These are phyloP conservation scores for Actias luna DNA, from an alignment of 2,888 invertebrate species.

Conservation along the genomic window DNA sequence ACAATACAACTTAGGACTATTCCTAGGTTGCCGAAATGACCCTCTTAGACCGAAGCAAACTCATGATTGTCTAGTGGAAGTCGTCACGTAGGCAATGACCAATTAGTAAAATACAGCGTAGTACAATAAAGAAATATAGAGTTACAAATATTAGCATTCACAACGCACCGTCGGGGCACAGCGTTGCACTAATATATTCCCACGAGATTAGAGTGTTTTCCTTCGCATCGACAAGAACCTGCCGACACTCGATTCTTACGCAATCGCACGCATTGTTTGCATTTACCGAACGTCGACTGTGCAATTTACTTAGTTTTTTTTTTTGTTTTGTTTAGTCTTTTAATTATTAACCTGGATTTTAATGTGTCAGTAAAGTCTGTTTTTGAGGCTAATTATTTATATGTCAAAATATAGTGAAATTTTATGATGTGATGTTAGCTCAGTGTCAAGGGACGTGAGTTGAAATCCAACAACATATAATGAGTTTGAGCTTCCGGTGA, in stretches of 20 bases:
- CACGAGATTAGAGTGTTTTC: constrained; percentile 1
- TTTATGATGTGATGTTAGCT: no score
- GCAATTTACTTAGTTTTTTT: neutral
- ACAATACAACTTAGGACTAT: no score
- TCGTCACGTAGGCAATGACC: neutral
- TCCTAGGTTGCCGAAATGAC: no score
- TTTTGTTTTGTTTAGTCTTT: neutral
- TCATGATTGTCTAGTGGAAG: no score
- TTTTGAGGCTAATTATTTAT: neutral
- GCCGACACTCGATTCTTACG: constrained; percentile 26
- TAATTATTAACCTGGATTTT: neutral
- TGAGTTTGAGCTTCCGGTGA: no score
- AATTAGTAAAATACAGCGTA: neutral
- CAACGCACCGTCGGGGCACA: neutral
- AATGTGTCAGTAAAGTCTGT: neutral
- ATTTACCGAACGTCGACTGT: constrained; percentile 23
- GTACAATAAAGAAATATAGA: neutral
- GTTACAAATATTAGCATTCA: neutral
- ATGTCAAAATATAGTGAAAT: no score
- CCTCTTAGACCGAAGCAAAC: no score
- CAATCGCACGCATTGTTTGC: constrained; percentile 36
- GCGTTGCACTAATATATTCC: constrained; percentile 6
- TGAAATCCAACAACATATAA: no score
- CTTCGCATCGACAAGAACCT: constrained; percentile 2
- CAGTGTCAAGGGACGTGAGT: no score